phyloP scores from a whole-genome alignment of 2,888 invertebrate species.

The Eilema griseolum region DNA sequence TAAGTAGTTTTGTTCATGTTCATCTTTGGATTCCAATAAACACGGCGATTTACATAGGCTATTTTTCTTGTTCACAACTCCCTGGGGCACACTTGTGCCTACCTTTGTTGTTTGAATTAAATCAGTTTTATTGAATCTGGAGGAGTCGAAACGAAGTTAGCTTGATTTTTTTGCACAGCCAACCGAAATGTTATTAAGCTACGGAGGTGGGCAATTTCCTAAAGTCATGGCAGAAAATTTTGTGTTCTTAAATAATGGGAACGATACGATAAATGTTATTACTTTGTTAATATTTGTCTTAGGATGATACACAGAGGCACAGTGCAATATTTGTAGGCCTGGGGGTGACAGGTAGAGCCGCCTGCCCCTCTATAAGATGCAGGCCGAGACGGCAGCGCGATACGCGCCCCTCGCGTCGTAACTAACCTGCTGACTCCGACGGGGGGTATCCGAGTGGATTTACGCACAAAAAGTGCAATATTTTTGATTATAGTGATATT shows the following conservation, averaged over 20 bases:
- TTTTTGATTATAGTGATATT: too few species aligned
- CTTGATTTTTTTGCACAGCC: neutral
- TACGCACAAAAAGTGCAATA: too few species aligned
- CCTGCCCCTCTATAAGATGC: too few species aligned
- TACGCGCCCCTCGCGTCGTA: too few species aligned
- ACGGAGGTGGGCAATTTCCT: neutral
- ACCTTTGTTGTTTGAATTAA: neutral
- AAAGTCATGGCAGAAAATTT: neutral
- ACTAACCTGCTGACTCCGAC: too few species aligned
- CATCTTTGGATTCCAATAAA: conserved; percentile 5
- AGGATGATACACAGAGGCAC: neutral
- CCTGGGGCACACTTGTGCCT: neutral
- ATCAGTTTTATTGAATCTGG: neutral
- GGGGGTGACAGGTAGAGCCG: too few species aligned
- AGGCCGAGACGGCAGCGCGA: too few species aligned
- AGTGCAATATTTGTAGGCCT: too few species aligned
- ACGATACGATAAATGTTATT: neutral
- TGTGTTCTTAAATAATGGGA: neutral
- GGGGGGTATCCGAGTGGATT: too few species aligned
- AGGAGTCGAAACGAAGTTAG: neutral
- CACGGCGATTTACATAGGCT: neutral
- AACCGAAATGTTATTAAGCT: neutral
- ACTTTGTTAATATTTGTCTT: neutral
- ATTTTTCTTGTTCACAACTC: conserved; percentile 4
- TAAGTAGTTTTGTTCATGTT: conserved; percentile 10